A percentile compares a stretch with the other conserved stretches of the same genome.
These are phyloP conservation scores for Zygaena filipendulae DNA, from an alignment of 2,888 invertebrate genomes.

Conservation along the genomic window DNA sequence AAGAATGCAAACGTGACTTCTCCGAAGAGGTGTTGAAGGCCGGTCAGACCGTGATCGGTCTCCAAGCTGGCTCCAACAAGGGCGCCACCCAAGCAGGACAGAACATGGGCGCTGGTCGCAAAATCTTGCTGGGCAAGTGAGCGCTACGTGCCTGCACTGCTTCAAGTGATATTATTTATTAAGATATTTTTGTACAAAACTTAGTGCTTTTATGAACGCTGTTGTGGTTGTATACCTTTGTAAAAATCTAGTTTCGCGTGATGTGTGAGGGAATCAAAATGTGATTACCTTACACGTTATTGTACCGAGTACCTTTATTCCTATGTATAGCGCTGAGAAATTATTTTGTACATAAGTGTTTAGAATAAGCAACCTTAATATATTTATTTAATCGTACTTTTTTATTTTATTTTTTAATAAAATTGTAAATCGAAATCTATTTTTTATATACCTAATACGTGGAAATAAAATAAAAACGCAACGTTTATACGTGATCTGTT, in stretches of 20 bases:
- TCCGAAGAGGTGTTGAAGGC: constrained; percentile 90
- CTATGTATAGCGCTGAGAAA: background rate
- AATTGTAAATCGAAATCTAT: constrained; percentile 23
- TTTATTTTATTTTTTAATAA: constrained; percentile 55
- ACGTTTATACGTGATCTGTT: no score
- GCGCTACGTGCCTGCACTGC: constrained; percentile 21
- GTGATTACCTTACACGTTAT: constrained; percentile 16
- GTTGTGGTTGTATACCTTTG: constrained; percentile 39
- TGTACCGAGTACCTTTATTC: constrained; percentile 14
- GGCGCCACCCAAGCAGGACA: constrained; percentile 93
- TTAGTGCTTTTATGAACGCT: constrained; percentile 47
- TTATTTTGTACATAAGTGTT: constrained; percentile 21
- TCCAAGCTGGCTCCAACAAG: constrained; percentile 97
- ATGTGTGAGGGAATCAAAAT: constrained; percentile 22
- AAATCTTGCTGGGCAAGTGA: constrained; percentile 92
- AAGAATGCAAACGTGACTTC: constrained; percentile 95
- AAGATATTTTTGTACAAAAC: constrained; percentile 58
- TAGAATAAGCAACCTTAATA: constrained; percentile 52
- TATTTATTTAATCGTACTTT: constrained; percentile 62
- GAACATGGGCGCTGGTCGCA: constrained; percentile 90
- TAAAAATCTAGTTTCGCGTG: constrained; percentile 36
- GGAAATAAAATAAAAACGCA: no score
- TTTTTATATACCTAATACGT: no score
- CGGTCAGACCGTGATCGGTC: constrained; percentile 89
- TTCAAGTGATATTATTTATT: constrained; percentile 61